phyloP scores from a whole-genome alignment of 2,797 vertebrate species.

The Spinibarbus caldwelli region DNA sequence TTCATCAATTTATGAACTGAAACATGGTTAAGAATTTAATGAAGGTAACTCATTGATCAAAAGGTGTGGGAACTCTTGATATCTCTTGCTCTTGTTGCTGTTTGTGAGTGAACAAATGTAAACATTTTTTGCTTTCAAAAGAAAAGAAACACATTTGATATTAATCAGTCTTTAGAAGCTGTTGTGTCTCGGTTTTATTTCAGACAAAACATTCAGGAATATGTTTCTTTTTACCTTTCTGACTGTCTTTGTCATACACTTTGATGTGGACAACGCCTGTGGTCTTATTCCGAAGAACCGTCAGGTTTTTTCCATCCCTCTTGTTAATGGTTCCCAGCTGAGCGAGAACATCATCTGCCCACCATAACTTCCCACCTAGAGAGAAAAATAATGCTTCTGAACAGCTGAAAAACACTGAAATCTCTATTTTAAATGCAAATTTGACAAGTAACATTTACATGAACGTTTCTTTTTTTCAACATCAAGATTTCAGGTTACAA shows the following conservation, averaged over 20 bases:
- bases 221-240: slow-evolving; percentile 75
- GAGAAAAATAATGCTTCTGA: neutral
- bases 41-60: neutral
- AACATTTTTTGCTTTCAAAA: neutral
- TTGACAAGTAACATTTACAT: neutral
- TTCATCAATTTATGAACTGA: neutral
- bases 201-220: neutral
- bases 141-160: neutral
- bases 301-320: slow-evolving; percentile 80
- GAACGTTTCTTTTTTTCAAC: neutral
- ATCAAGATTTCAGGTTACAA: neutral
- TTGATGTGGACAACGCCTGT: slow-evolving; percentile 85
- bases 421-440: neutral
- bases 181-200: slow-evolving; percentile 5
- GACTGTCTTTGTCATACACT: slow-evolving; percentile 83
- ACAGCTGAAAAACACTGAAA: neutral
- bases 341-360: slow-evolving; percentile 84
- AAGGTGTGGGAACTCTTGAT: neutral
- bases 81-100: neutral
- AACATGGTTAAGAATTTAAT: neutral
- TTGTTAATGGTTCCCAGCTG: slow-evolving; percentile 85
- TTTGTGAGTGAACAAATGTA: neutral
- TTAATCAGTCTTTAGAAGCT: neutral
- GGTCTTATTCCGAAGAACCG: slow-evolving; percentile 82
- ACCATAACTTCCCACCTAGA: slow-evolving; percentile 86